phyloP scores from a whole-genome alignment of 2,888 invertebrate species.

The Eucera pruinosa region DNA sequence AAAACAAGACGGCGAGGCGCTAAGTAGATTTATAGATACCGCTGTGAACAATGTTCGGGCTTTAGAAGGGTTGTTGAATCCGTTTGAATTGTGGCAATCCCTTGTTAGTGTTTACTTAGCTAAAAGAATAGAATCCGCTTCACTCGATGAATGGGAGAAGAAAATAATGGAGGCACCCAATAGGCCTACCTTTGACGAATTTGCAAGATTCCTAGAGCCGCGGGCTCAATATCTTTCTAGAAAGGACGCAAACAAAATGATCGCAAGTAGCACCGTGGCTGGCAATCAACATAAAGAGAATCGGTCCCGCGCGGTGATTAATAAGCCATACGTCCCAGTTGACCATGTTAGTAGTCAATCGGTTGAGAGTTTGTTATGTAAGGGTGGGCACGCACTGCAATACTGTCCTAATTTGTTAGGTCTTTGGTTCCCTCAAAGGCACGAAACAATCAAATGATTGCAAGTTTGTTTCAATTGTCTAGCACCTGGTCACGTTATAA shows the following conservation, averaged over 20 bases:
- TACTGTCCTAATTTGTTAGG: not conserved
- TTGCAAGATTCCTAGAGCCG: not conserved
- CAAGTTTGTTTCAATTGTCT: constrained; percentile 6
- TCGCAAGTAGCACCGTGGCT: accelerated
- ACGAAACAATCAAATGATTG: not conserved
- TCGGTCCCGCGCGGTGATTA: accelerated
- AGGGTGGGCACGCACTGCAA: not conserved
- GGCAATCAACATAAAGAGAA: accelerated
- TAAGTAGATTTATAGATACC: not conserved
- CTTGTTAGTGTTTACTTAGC: not conserved
- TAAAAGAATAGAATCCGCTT: not conserved
- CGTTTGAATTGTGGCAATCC: not conserved
- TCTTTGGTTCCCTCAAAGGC: not conserved
- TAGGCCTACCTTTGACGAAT: not conserved
- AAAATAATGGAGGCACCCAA: not conserved
- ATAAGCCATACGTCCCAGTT: accelerated
- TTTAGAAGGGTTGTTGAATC: not conserved
- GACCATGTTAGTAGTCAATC: not conserved
- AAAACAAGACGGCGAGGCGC: not conserved
- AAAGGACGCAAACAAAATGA: not conserved
- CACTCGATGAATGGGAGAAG: not conserved
- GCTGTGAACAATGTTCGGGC: not conserved
- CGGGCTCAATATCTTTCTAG: not conserved
- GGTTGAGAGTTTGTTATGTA: not conserved
- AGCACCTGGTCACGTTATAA: not conserved